Evolutionary conservation across 2,888 invertebrate genomes (phyloP), one percentile per base, ranked within the genome.

Genomic region (Pristionchus japonicus): DNA sequence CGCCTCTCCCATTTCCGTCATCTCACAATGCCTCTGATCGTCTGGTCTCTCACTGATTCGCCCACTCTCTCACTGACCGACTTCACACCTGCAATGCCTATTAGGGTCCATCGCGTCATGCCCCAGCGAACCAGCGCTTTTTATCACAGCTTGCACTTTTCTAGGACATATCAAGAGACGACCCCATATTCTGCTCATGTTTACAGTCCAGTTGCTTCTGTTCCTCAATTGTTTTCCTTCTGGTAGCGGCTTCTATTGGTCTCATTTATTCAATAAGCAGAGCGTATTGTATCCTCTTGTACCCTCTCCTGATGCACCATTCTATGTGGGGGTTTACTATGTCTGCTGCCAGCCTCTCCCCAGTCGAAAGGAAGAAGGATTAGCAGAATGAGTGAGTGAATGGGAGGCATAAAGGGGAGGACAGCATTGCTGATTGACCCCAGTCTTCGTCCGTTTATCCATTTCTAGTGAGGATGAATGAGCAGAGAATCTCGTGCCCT

Each of bases 321-420:
- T 74, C 74, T 67, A 34, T 11, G 7, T 40, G 74, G 40, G 74
- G 37, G 40, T 74, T 74, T 40, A 37, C 74, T 74, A 40, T n/a
- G 74, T 74, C 74, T 74, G 74, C 74, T 74, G n/a, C 74, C 40
- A 74, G 40, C 74, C 23, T 74, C 74, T 74, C 74, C 40, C 2
- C 23, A 40, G 74, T 23, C 15, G 7, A 6, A 27, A 31, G 17
- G 70, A 20, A 4, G 67, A 34, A 67, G 74, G 74, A 74, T 74
- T 74, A 74, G 74, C 40, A 23, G 74, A 74, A 74, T 74, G 74
- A 74, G 74, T 74, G 74, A 74, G 43, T 74, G 74, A 74, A 74
- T 74, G 40, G 43, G 23, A 20, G 40, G n/a, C 3, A 74, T 34
- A 70, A 70, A 37, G 40, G 40, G 49, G 17, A 49, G 49, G n/a